Evolutionary conservation across 2,113 vertebrate species (phyloP).

Genomic region (Gallinago undulata): DNA sequence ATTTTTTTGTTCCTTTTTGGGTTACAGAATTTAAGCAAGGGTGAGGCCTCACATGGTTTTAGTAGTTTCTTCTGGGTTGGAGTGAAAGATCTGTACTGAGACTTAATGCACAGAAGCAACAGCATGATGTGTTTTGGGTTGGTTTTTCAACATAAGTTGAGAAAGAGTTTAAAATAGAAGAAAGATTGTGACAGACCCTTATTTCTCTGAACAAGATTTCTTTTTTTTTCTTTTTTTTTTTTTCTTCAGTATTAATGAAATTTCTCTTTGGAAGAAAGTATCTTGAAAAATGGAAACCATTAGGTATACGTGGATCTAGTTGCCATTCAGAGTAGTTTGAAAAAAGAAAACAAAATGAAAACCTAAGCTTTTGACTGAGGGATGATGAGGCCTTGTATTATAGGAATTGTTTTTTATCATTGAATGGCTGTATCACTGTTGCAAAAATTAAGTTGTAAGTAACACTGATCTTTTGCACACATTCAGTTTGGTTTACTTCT

Average conservation of each 20-base stretch:
- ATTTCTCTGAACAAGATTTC: not conserved
- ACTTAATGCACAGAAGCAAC: not conserved
- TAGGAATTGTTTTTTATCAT: not conserved
- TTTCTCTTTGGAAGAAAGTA: not conserved
- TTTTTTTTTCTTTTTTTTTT: not conserved
- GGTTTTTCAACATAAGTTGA: not conserved
- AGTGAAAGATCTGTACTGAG: not conserved
- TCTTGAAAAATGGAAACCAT: not conserved
- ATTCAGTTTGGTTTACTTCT: not conserved
- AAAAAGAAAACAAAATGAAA: not conserved
- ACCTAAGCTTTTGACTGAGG: not conserved
- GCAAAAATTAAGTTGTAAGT: not conserved
- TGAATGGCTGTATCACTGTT: not conserved
- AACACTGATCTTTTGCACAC: not conserved
- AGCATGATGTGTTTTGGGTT: not conserved
- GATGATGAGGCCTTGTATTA: not conserved
- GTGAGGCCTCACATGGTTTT: not conserved
- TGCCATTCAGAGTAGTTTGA: not conserved
- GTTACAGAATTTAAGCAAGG: not conserved
- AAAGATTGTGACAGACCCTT: not conserved
- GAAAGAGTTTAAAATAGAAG: not conserved
- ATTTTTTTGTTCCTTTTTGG: not conserved
- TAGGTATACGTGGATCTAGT: not conserved
- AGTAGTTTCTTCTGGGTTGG: not conserved
- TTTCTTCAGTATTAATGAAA: not conserved